Evolutionary conservation across 2,113 vertebrate genomes (phyloP).

Genomic region (Lonchura striata): DNA sequence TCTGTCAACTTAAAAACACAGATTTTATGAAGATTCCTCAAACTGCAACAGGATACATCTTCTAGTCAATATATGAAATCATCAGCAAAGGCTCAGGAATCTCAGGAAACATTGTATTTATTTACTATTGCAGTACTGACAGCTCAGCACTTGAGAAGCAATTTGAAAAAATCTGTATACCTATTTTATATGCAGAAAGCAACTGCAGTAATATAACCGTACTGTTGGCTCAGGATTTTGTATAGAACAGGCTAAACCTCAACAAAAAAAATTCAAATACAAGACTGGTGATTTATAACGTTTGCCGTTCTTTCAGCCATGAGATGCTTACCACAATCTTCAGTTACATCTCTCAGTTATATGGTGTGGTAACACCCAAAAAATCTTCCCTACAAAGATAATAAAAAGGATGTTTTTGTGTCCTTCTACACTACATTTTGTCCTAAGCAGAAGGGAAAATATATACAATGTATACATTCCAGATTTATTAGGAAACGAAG

Average conservation of each 20-base stretch:
- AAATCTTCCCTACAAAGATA: neutral
- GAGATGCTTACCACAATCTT: neutral
- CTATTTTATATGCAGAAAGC: neutral
- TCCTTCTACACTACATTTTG: neutral
- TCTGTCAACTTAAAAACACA: constrained; percentile 85
- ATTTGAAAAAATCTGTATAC: neutral
- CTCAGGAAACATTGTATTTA: neutral
- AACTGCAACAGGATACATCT: neutral
- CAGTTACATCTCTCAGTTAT: neutral
- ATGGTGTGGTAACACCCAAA: neutral
- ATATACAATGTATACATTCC: neutral
- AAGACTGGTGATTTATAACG: neutral
- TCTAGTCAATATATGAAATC: neutral
- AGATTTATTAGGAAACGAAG: neutral
- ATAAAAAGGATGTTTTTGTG: neutral
- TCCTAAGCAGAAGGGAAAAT: neutral
- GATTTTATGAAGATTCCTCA: neutral
- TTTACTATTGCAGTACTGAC: neutral
- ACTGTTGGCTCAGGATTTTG: neutral
- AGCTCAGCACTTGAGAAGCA: neutral
- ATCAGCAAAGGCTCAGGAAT: neutral
- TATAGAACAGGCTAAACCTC: neutral
- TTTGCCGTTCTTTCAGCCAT: neutral
- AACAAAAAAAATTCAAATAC: neutral
- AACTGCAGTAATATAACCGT: neutral